Evolutionary conservation across 2,113 vertebrate species (phyloP), one percentile per base, ranked within the genome.

Genomic region (Rhombomys opimus): DNA sequence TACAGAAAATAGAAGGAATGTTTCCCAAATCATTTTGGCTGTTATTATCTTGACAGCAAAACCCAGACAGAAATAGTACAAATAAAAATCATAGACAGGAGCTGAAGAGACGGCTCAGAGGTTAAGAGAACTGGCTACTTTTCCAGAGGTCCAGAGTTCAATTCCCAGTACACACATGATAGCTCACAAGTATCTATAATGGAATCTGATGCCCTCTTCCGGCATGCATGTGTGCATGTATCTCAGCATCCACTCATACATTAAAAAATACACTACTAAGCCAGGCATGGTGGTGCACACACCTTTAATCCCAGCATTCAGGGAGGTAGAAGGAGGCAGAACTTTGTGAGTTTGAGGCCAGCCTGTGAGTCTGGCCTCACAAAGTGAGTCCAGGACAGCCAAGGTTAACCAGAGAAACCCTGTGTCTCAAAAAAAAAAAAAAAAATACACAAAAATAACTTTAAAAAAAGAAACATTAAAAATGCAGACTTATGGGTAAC

Each of bases 1-100:
- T 94, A 87, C 25, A 54, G 88, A 95, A 95, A 95, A 93, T 1
- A 86, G 32, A 92, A 90, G 61, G 27, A 92, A 95, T 27, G 20
- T 32, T 91, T 65, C n/a, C 61, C 86, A 92, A 91, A 57, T 67
- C 68, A 94, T 81, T 94, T 94, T 89, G 59, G 52, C 30, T 95
- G 70, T 41, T 65, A 85, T 85, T 87, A 95, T 20, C 41, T 75
- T 80, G 46, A 87, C 57, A 95, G 54, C 52, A 63, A 94, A 94
- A 96, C 75, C 18, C 77, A 82, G 81, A 87, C 32, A 91, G 86
- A 93, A 89, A 93, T 6, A 92, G 27, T 46, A 91, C 18, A 63
- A 94, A 91, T 85, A 93, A 95, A 46, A 75, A 9, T 17, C 63
- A 92, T 4, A 93, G 70, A 41, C 72, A 46, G 8, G 41, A n/a